A percentile compares a stretch with the other conserved stretches of the same genome.
These are phyloP conservation scores for Lophura swinhoii DNA, from an alignment of 2,797 vertebrate genomes.

Conservation along the genomic window DNA sequence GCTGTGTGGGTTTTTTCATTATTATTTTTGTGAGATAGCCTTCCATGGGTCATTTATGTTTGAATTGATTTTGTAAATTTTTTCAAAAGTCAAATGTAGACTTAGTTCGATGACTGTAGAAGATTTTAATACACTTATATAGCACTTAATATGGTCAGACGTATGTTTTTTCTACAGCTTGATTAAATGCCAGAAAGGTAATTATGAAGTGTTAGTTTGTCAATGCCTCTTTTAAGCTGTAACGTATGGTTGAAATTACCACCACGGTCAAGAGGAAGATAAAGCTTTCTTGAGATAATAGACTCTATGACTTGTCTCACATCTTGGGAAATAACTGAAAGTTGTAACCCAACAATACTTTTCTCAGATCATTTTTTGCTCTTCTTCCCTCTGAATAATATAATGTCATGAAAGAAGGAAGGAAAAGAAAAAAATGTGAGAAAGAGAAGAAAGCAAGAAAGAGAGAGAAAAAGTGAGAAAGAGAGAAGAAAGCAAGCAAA, in stretches of 20 bases:
- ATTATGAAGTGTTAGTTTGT: slow-evolving; percentile 60
- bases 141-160: slow-evolving; percentile 32
- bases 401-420: neutral
- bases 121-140: slow-evolving; percentile 32
- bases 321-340: slow-evolving; percentile 2
- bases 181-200: slow-evolving; percentile 57
- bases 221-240: slow-evolving; percentile 34
- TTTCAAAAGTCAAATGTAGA: slow-evolving; percentile 46
- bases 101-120: slow-evolving; percentile 50
- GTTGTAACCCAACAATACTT: neutral
- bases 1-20: neutral
- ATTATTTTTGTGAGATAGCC: slow-evolving; percentile 20
- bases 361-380: neutral
- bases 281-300: slow-evolving; percentile 37
- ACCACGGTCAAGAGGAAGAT: slow-evolving; percentile 10
- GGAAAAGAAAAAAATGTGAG: neutral
- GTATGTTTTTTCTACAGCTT: slow-evolving; percentile 6
- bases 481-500: too few species aligned
- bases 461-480: neutral
- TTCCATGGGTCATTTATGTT: slow-evolving; percentile 52
- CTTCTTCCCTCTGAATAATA: neutral
- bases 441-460: neutral
- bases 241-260: slow-evolving; percentile 47
- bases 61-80: slow-evolving; percentile 40
- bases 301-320: neutral